Conservation (phyloP, 2,113 vertebrate species). For the Oxyura jamaicensis region DNA sequence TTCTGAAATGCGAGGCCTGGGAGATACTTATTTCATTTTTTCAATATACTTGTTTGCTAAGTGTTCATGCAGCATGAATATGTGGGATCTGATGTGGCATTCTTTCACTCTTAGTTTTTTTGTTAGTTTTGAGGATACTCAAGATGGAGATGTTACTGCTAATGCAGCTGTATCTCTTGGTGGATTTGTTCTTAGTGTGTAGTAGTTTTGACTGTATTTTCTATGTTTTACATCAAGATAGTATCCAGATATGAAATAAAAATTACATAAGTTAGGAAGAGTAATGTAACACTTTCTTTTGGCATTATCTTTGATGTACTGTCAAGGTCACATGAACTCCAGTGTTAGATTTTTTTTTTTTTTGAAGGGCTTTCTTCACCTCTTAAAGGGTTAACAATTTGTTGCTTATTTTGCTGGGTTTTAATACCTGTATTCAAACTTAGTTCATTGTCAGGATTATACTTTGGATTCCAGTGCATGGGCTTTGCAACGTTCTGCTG, state of each 20-base stretch:
- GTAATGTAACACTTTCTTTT: neutral
- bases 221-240: neutral
- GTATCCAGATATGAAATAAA: neutral
- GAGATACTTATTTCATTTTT: neutral
- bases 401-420: neutral
- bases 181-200: neutral
- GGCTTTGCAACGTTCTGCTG: neutral
- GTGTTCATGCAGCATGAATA: neutral
- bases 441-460: neutral
- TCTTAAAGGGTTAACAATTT: neutral
- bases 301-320: neutral
- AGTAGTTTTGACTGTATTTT: neutral
- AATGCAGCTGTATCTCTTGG: neutral
- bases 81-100: neutral
- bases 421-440: neutral
- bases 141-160: neutral
- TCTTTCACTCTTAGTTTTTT: neutral
- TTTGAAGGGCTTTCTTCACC: neutral
- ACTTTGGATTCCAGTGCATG: neutral
- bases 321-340: neutral
- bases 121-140: neutral
- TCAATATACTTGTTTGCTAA: neutral
- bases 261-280: neutral
- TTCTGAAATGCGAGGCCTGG: neutral
- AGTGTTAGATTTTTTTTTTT: neutral